phyloP scores from a whole-genome alignment of 2,888 invertebrate genomes.

The Eristalis arbustorum region DNA sequence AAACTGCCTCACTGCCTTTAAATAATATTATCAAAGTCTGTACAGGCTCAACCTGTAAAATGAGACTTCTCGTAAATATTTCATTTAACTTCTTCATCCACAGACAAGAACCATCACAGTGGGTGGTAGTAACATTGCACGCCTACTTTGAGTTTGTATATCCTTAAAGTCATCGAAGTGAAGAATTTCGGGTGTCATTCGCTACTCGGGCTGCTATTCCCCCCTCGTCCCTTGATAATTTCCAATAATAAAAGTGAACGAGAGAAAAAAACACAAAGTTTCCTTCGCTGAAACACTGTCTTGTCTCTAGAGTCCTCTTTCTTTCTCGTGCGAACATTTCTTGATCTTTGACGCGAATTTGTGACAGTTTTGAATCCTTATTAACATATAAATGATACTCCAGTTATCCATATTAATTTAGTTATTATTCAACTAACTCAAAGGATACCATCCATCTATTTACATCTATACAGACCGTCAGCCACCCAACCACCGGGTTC shows the following conservation, averaged over 20 bases:
- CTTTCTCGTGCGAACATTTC: slow-evolving; percentile 61
- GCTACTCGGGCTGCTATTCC: slow-evolving; percentile 33
- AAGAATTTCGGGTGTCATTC: slow-evolving; percentile 51
- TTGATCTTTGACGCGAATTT: slow-evolving; percentile 68
- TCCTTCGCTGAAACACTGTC: neutral
- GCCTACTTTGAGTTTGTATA: slow-evolving; percentile 47
- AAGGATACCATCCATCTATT: slow-evolving; percentile 59
- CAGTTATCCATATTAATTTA: slow-evolving; percentile 73
- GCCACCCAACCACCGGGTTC: slow-evolving; percentile 11
- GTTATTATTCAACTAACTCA: slow-evolving; percentile 71
- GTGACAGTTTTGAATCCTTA: slow-evolving; percentile 70
- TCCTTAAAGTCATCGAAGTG: slow-evolving; percentile 53
- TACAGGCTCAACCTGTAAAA: slow-evolving; percentile 39
- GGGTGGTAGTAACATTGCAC: slow-evolving; percentile 45
- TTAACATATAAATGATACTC: slow-evolving; percentile 73
- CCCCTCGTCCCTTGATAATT: slow-evolving; percentile 50
- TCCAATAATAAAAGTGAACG: slow-evolving; percentile 56
- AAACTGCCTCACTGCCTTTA: neutral
- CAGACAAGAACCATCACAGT: slow-evolving; percentile 29
- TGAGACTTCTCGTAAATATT: slow-evolving; percentile 34
- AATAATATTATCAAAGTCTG: slow-evolving; percentile 31
- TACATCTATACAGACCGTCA: slow-evolving; percentile 5
- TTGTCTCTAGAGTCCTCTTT: slow-evolving; percentile 53
- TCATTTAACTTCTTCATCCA: slow-evolving; percentile 38
- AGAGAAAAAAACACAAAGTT: slow-evolving; percentile 10